Evolutionary conservation across 2,888 invertebrate genomes (phyloP).

Genomic region (Sminthurinus aureus): DNA sequence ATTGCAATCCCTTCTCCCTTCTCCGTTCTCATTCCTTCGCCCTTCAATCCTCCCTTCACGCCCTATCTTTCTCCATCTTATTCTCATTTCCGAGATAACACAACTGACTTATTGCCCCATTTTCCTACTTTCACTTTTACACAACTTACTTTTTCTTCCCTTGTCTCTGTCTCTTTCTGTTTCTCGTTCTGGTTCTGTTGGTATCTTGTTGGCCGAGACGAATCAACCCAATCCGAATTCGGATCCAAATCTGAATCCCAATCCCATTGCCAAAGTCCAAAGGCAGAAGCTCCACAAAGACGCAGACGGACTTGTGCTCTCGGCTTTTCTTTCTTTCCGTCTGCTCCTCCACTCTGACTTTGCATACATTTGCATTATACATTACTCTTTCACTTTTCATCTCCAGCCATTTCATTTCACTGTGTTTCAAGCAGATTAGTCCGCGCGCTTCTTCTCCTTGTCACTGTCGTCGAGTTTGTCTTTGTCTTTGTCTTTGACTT

Average conservation of each 20-base stretch:
- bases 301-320: too few species aligned
- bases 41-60: constrained; percentile 11
- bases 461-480: background rate
- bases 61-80: constrained; percentile 27
- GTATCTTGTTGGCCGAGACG: background rate
- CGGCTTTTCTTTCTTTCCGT: too few species aligned
- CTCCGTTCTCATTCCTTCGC: background rate
- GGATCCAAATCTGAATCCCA: too few species aligned
- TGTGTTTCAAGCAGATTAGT: background rate
- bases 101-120: background rate
- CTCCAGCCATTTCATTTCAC: background rate
- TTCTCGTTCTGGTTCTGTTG: too few species aligned
- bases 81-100: constrained; percentile 27
- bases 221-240: background rate
- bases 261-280: background rate
- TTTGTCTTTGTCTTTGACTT: background rate
- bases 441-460: background rate
- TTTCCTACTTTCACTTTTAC: background rate
- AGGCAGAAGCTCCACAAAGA: background rate
- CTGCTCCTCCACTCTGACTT: background rate
- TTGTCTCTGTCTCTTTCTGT: background rate
- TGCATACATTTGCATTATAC: background rate
- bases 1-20: background rate
- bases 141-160: background rate
- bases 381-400: background rate